Percentiles rank a stretch among this genome's conserved stretches.
phyloP scores from a whole-genome alignment of 2,888 invertebrate genomes.

The Craniophora ligustri region DNA sequence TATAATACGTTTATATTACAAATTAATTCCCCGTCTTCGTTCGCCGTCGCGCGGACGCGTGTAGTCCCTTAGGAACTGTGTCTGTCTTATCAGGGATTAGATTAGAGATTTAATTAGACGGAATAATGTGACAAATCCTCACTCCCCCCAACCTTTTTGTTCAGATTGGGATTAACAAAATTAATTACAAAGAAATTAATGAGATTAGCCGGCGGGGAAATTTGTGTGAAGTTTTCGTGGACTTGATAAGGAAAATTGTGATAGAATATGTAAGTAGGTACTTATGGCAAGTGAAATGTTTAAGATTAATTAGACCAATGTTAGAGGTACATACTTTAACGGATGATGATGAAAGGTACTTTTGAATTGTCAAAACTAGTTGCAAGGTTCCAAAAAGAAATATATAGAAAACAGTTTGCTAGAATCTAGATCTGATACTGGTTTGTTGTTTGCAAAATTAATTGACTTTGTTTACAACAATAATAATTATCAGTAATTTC shows the following conservation, averaged over 20 bases:
- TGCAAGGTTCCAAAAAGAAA: too few relatives aligned
- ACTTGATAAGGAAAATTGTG: background rate
- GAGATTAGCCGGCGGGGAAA: background rate
- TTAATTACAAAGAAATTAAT: slow-evolving; percentile 34
- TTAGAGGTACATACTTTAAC: too few relatives aligned
- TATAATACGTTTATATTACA: slow-evolving; percentile 16
- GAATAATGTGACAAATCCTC: slow-evolving; percentile 49
- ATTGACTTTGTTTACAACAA: too few relatives aligned
- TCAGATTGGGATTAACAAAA: slow-evolving; percentile 35
- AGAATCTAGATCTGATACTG: too few relatives aligned
- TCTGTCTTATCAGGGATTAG: slow-evolving; percentile 37
- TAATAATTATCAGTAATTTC: too few relatives aligned
- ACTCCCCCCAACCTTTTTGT: slow-evolving; percentile 36
- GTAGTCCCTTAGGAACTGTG: background rate
- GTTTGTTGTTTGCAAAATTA: too few relatives aligned
- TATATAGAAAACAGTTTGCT: too few relatives aligned
- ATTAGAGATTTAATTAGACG: slow-evolving; percentile 44
- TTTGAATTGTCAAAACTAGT: too few relatives aligned
- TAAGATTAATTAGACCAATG: too few relatives aligned
- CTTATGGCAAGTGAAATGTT: too few relatives aligned
- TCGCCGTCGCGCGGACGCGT: slow-evolving; percentile 9
- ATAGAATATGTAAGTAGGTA: too few relatives aligned
- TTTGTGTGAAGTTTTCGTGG: background rate
- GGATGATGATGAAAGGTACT: too few relatives aligned
- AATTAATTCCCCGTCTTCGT: slow-evolving; percentile 1